phyloP scores from a whole-genome alignment of 2,888 invertebrate genomes.

The Melinaea marsaeus region DNA sequence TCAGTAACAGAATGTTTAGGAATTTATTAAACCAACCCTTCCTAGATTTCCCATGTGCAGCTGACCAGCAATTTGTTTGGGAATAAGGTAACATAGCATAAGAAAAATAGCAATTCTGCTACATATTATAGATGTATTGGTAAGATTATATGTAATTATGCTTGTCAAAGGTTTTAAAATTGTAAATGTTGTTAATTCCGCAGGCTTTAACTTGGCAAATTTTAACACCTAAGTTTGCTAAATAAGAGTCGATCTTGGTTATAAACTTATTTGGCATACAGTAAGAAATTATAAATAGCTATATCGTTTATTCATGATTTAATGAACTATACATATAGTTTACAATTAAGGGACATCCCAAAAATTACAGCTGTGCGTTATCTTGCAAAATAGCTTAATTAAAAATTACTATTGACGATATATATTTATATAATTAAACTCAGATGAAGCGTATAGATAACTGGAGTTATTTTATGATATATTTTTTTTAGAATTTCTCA shows the following conservation, averaged over 20 bases:
- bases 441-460: no score
- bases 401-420: no score
- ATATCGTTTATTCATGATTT: background rate
- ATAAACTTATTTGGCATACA: slow-evolving; percentile 3
- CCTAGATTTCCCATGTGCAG: background rate
- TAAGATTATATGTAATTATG: no score
- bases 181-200: slow-evolving; percentile 1
- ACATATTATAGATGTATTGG: no score
- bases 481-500: no score
- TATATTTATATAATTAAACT: background rate
- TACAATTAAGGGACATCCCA: no score
- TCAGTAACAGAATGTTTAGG: background rate
- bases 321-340: no score
- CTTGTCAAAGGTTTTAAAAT: no score
- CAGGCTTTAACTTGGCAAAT: slow-evolving; percentile 6
- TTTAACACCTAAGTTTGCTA: slow-evolving; percentile 2
- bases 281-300: background rate
- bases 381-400: no score
- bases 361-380: no score
- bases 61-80: background rate
- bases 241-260: slow-evolving; percentile 2
- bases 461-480: no score
- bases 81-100: background rate
- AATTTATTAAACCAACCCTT: background rate
- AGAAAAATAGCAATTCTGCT: background rate